These are phyloP conservation scores for Distichodus sexfasciatus DNA, from an alignment of 2,797 vertebrate species.

Conservation along the genomic window DNA sequence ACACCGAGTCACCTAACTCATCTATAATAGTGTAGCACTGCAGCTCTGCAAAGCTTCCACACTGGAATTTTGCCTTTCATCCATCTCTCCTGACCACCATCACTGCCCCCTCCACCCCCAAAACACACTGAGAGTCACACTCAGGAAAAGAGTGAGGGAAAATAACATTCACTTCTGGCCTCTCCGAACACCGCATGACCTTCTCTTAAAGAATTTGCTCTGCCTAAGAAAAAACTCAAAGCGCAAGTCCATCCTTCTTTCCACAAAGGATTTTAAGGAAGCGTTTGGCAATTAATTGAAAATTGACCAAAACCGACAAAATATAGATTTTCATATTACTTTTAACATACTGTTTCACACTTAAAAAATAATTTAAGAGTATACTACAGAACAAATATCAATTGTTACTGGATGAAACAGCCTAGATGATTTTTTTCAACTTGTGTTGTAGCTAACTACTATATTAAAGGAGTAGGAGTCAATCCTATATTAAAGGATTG, in stretches of 20 bases:
- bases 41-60: background rate
- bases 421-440: no score
- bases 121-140: conserved; percentile 21
- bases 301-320: no score
- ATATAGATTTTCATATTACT: no score
- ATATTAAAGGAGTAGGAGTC: no score
- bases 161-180: conserved; percentile 35
- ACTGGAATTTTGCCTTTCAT: background rate
- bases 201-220: background rate
- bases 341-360: background rate
- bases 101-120: background rate
- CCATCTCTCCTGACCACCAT: background rate
- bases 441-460: no score
- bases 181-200: conserved; percentile 2
- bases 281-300: no score
- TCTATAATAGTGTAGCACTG: background rate
- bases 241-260: background rate
- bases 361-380: no score
- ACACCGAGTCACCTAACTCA: background rate
- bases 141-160: conserved; percentile 30
- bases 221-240: background rate
- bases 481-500: no score
- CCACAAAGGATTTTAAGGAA: no score
- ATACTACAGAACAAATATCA: no score
- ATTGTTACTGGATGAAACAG: no score